Evolutionary conservation across 2,113 vertebrate genomes (phyloP).

Genomic region (Tapirus terrestris): DNA sequence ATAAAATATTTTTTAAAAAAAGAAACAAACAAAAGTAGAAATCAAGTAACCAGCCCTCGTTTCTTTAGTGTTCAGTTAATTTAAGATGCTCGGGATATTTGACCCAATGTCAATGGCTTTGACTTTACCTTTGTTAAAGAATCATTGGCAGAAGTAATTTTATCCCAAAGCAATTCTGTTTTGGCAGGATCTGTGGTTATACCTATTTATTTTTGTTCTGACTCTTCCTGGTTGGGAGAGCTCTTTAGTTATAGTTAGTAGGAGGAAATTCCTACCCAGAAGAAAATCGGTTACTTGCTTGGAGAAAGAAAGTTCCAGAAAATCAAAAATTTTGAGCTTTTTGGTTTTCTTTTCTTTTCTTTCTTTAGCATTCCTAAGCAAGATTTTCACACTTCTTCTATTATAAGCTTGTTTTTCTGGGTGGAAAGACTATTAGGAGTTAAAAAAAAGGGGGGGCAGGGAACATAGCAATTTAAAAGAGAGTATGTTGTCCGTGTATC

Average conservation of each 20-base stretch:
- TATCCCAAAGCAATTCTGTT: not conserved
- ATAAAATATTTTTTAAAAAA: too few species aligned
- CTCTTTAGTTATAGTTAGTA: not conserved
- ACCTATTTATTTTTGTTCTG: not conserved
- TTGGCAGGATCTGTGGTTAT: not conserved
- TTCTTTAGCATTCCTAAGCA: not conserved
- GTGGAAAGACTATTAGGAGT: slow-evolving; percentile 21
- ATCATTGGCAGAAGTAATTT: not conserved
- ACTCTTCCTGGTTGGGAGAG: not conserved
- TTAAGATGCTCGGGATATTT: not conserved
- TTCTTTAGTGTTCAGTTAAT: not conserved
- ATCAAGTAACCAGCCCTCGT: not conserved
- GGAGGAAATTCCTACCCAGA: not conserved
- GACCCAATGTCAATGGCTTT: not conserved
- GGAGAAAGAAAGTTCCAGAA: slow-evolving; percentile 36
- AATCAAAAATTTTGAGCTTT: not conserved
- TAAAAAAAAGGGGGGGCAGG: not conserved
- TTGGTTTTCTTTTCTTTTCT: not conserved
- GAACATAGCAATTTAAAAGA: not conserved
- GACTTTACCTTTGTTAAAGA: not conserved
- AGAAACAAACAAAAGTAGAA: not conserved
- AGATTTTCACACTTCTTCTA: not conserved
- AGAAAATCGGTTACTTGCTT: not conserved
- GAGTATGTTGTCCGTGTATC: not conserved
- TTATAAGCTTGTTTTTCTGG: slow-evolving; percentile 7